Evolutionary conservation across 2,797 vertebrate species (phyloP), one percentile per base, ranked within the genome.

Genomic region (Sebastes ruberrimus): DNA sequence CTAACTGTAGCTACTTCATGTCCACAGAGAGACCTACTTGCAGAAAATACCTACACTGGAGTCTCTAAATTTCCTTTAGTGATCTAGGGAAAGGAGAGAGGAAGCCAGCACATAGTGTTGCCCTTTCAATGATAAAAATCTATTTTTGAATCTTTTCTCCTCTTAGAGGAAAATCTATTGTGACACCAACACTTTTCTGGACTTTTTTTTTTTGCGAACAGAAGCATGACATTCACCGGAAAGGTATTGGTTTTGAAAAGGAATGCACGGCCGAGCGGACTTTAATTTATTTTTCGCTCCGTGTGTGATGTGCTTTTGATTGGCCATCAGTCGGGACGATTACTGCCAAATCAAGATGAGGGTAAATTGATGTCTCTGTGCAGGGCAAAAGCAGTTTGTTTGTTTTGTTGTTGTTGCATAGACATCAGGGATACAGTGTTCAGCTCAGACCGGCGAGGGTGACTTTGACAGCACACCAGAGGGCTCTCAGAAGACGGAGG

Each of bases 241-340:
- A 82, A 85, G 75, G 79, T 71, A 72, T 76, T 81, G 80, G 20
- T 81, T 84, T 79, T 75, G 52, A 78, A 82, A 80, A 72, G 68
- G 66, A 75, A 86, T 56, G 62, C 59, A 67, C 6, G n/a, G 82
- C 55, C 53, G 20, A 80, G 71, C 67, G 6, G 55, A 74, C 46
- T 86, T 89, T 80, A 78, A 87, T 92, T 87, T 80, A 85, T 90
- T 87, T 89, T 60, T 71, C 8, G 1, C 57, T 80, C 73, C 4
- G 22, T 28, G 25, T 78, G 72, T 72, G 79, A 86, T 77, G 76
- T 69, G 70, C 71, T 81, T 91, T 86, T 87, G 87, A 91, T 84
- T 88, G 80, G 66, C 78, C 84, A 76, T 88, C 83, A 82, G 75
- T 38, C 71, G 64, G 82, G 81, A 65, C 35, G 14, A 86, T 87